Evolutionary conservation across 2,888 invertebrate genomes (phyloP), one percentile per base, ranked within the genome.

Genomic region (Tetanocera ferruginea): DNA sequence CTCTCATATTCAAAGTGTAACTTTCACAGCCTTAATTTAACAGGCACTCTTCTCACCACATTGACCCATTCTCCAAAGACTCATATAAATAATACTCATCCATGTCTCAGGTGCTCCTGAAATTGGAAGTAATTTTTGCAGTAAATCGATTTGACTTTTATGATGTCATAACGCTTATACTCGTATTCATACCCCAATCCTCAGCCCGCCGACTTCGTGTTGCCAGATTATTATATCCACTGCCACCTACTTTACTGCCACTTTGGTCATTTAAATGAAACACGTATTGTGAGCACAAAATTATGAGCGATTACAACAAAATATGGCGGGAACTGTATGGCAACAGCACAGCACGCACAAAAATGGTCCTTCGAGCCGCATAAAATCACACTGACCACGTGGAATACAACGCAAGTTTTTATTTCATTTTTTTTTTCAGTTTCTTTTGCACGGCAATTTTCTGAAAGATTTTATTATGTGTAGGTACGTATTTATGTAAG

Each of bases 141-240:
- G 52, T 69, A 69, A 69, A 69, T 69, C 69, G 69, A 69, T 28
- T 51, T 49, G 69, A 69, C 69, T 49, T 64, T 64, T 64, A 64
- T 64, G 64, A 64, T 31, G 31, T 31, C 34, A 17, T 8, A 31
- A 9, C 51, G 25, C 49, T 51, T 28, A 28, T 17, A 23, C 6
- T 23, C 57, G 23, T 14, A n/a, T 55, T n/a, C 19, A 23, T 55
- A 6, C n/a, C 5, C 6, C 52, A n/a, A 9, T 19, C 51, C 3
- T 8, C 55, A 55, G 9, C n/a, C 55, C 19, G 2, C 19, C 19
- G 9, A 43, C 0, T 11, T 43, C 11, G 43, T 9, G 19, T 55
- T 23, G 19, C 55, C 55, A 55, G 19, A 19, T n/a, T 55, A 19
- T 23, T 19, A 23, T 23, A 55, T 19, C 19, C 55, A 2, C 55